Evolutionary conservation across 2,113 vertebrate species (phyloP).

Genomic region (Cromileptes altivelis): DNA sequence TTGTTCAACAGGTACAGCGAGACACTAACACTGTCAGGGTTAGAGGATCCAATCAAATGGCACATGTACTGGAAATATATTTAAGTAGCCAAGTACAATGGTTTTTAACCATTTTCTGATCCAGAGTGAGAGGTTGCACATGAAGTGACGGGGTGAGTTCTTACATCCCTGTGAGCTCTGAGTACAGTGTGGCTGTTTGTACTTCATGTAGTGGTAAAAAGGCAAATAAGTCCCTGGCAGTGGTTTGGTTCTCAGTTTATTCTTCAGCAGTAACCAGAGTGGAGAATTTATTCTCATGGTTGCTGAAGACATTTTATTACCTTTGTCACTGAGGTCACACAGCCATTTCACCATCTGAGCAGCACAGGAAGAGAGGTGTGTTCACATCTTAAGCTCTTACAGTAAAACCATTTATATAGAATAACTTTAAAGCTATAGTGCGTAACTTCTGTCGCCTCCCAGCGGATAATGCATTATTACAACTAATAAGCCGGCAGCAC

Average conservation of each 20-base stretch:
- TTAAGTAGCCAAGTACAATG: background rate
- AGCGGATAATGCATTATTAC: no score
- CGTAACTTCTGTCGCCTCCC: no score
- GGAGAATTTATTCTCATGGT: background rate
- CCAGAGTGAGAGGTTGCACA: background rate
- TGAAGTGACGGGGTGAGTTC: background rate
- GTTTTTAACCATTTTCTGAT: background rate
- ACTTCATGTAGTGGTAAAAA: background rate
- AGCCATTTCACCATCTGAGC: slow-evolving; percentile 3
- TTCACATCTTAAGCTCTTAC: background rate
- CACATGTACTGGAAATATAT: background rate
- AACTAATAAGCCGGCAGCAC: no score
- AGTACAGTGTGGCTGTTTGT: background rate
- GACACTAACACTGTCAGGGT: background rate
- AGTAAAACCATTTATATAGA: background rate
- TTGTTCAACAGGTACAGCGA: slow-evolving; percentile 16
- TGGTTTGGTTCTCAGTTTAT: background rate
- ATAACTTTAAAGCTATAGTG: background rate
- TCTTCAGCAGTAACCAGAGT: background rate
- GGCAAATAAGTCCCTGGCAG: background rate
- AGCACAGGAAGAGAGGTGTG: background rate
- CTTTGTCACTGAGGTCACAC: slow-evolving; percentile 1
- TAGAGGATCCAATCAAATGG: slow-evolving; percentile 6
- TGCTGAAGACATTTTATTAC: slow-evolving; percentile 9
- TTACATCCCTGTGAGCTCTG: background rate